Evolutionary conservation across 2,888 invertebrate species (phyloP).

Genomic region (Pachydiplax longipennis): DNA sequence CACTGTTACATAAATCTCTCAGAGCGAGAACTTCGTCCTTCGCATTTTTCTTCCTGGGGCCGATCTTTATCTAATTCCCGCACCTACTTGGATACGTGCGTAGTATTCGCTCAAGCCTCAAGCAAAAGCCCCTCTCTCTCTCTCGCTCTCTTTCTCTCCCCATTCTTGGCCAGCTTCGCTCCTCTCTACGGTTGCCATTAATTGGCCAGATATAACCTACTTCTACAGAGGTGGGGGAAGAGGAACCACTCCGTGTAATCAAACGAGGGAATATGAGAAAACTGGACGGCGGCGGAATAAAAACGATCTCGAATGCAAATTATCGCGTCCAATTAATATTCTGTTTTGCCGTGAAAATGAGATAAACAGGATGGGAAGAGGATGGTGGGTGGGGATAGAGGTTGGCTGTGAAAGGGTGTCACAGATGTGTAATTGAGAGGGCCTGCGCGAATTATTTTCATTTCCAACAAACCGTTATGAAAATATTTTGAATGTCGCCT

Average conservation of each 20-base stretch:
- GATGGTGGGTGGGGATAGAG: background rate
- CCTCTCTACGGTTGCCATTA: background rate
- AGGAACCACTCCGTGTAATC: background rate
- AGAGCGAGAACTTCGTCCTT: background rate
- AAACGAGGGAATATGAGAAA: conserved; percentile 13
- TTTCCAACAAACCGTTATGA: background rate
- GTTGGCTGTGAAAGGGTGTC: conserved; percentile 7
- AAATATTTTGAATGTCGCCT: background rate
- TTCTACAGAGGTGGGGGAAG: background rate
- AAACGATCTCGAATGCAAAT: conserved; percentile 27
- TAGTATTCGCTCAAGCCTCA: background rate
- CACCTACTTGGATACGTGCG: background rate
- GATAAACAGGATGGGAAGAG: background rate
- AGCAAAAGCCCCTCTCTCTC: background rate
- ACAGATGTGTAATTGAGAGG: background rate
- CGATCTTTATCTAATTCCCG: conserved; percentile 16
- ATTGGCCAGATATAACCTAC: conserved; percentile 28
- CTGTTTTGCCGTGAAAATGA: background rate
- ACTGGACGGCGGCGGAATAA: background rate
- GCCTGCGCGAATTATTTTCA: background rate
- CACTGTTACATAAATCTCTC: background rate
- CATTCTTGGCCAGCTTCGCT: background rate
- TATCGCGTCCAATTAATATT: conserved; percentile 1
- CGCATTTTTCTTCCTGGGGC: background rate
- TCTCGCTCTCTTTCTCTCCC: background rate